phyloP scores from a whole-genome alignment of 23 tunicate species.

The Aplidium turbinatum region DNA sequence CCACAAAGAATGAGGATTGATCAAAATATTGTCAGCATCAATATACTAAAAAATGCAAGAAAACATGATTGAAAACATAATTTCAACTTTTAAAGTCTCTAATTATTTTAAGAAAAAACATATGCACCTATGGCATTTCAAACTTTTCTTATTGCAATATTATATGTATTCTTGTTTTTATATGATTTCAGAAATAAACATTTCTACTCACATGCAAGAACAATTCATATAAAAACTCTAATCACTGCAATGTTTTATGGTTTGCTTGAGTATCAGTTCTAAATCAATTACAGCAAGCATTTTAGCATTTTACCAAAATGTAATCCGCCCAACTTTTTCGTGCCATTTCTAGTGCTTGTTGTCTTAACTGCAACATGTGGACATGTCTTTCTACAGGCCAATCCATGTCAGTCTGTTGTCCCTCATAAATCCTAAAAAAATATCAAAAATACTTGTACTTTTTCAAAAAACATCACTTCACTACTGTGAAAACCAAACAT shows the following conservation, averaged over 20 bases:
- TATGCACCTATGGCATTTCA: no score
- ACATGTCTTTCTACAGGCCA: slow-evolving; percentile 83
- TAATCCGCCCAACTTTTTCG: slow-evolving; percentile 76
- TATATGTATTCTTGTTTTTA: neutral
- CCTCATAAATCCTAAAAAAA: slow-evolving; percentile 48
- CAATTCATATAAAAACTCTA: neutral
- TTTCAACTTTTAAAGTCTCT: no score
- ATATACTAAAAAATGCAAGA: slow-evolving; percentile 58
- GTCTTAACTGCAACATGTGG: slow-evolving; percentile 63
- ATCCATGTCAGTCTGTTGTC: slow-evolving; percentile 51
- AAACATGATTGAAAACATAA: no score
- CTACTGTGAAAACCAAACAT: neutral
- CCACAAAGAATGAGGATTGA: slow-evolving; percentile 72
- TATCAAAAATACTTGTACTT: neutral
- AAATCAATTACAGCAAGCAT: neutral
- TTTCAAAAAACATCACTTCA: neutral
- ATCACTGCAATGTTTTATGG: neutral
- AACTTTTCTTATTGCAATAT: neutral
- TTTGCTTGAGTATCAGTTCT: neutral
- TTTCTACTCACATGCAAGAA: no score
- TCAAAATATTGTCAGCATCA: slow-evolving; percentile 82
- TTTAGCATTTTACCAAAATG: slow-evolving; percentile 35
- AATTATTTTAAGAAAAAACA: no score
- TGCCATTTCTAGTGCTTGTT: slow-evolving; percentile 71
- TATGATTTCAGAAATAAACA: neutral